Evolutionary conservation across 2,888 invertebrate genomes (phyloP).

Genomic region (Synanthedon myopaeformis): DNA sequence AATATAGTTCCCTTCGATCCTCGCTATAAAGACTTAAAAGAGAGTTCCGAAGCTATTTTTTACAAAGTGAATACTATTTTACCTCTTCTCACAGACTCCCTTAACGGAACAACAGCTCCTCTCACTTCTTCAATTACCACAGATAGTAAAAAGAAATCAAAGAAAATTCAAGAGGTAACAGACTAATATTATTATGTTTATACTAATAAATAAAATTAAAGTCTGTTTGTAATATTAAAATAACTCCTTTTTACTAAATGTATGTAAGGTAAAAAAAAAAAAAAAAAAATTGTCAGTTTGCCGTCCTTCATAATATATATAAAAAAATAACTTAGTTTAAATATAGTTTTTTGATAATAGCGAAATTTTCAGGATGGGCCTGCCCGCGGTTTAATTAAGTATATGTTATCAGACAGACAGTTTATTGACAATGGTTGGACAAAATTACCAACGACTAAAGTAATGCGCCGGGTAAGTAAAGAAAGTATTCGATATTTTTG

Average conservation of each 20-base stretch:
- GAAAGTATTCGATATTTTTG: too few species aligned
- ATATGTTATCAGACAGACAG: conserved; percentile 7
- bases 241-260: too few species aligned
- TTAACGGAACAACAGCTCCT: conserved; percentile 9
- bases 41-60: conserved; percentile 9
- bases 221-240: too few species aligned
- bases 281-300: too few species aligned
- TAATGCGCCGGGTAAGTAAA: conserved; percentile 28
- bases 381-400: conserved; percentile 1
- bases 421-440: conserved; percentile 37
- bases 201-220: too few species aligned
- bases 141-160: not conserved
- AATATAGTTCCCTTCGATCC: conserved; percentile 12
- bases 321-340: too few species aligned
- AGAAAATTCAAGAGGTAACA: not conserved
- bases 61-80: conserved; percentile 5
- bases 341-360: too few species aligned
- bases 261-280: too few species aligned
- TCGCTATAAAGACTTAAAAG: conserved; percentile 3
- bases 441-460: conserved; percentile 23
- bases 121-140: not conserved
- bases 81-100: not conserved
- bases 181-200: too few species aligned
- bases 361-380: not conserved
- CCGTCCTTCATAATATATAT: too few species aligned